Evolutionary conservation across 2,113 vertebrate genomes (phyloP).

Genomic region (Corythoichthys intestinalis): DNA sequence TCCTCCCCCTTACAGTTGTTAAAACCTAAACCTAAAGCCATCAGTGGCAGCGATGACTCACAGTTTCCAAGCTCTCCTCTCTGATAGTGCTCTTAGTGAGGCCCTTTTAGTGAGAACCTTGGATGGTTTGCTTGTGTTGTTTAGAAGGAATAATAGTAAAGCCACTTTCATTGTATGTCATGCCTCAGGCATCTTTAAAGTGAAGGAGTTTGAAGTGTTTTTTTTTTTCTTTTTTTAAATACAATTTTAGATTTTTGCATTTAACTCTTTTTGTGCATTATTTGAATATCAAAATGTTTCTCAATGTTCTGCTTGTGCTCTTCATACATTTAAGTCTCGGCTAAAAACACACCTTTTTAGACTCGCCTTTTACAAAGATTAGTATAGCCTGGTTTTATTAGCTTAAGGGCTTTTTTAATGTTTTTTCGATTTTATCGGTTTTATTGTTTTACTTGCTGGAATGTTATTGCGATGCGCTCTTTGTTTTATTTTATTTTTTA

Average conservation of each 20-base stretch:
- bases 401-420: too few species aligned
- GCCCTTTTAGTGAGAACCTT: conserved; percentile 20
- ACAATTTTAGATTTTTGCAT: background rate
- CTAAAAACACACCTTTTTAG: too few species aligned
- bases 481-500: too few species aligned
- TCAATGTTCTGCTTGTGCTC: too few species aligned
- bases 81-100: conserved; percentile 14
- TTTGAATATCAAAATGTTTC: background rate
- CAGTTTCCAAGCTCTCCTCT: conserved; percentile 48
- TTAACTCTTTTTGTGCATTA: background rate
- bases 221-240: background rate
- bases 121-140: background rate
- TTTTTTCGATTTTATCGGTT: too few species aligned
- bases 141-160: background rate
- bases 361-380: too few species aligned
- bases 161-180: background rate
- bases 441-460: too few species aligned
- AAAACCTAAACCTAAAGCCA: background rate
- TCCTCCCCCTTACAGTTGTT: background rate
- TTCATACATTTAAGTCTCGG: too few species aligned
- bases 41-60: conserved; percentile 37
- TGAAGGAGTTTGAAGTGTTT: background rate
- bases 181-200: background rate
- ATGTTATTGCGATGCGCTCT: too few species aligned
- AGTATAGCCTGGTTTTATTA: too few species aligned